Conservation (phyloP, 2,888 invertebrate species). For the Meteorus colon region DNA sequence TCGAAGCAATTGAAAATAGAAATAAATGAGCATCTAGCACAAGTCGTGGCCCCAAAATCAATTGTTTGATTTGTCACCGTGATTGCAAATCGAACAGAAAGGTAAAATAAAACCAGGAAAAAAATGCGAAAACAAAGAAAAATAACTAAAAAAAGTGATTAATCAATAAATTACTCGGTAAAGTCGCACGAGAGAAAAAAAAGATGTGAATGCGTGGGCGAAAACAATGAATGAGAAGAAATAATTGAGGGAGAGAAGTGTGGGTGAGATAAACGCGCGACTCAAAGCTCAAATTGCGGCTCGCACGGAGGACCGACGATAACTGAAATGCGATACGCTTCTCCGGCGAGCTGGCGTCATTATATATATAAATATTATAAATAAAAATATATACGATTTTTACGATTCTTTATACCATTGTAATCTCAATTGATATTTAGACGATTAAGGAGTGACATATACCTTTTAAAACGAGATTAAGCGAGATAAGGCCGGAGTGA, state of each 20-base stretch:
- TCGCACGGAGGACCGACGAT: conserved; percentile 72
- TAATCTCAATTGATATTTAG: conserved; percentile 51
- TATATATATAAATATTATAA: conserved; percentile 60
- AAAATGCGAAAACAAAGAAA: conserved; percentile 16
- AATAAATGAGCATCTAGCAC: conserved; percentile 44
- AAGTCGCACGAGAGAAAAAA: neutral
- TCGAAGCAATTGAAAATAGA: conserved; percentile 26
- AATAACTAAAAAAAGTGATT: neutral
- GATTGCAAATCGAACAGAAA: conserved; percentile 25
- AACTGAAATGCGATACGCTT: conserved; percentile 63
- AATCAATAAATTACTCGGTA: conserved; percentile 2
- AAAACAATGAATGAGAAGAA: neutral
- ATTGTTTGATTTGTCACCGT: conserved; percentile 20
- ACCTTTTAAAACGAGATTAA: conserved; percentile 36
- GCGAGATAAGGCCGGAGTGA: neutral
- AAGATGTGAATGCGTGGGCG: neutral
- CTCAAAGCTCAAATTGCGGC: conserved; percentile 72
- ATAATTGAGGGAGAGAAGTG: conserved; percentile 38
- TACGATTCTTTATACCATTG: conserved; percentile 58
- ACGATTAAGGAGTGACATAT: conserved; percentile 33
- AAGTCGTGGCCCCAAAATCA: conserved; percentile 47
- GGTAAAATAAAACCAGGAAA: conserved; percentile 17
- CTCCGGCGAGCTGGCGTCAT: conserved; percentile 73
- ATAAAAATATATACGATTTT: conserved; percentile 56
- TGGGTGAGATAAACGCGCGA: conserved; percentile 62